Percentiles rank a stretch among this genome's conserved stretches.
Conservation (phyloP, 37 sponge, comb jelly and placozoan genomes). For the Dysidea cf. avara region DNA sequence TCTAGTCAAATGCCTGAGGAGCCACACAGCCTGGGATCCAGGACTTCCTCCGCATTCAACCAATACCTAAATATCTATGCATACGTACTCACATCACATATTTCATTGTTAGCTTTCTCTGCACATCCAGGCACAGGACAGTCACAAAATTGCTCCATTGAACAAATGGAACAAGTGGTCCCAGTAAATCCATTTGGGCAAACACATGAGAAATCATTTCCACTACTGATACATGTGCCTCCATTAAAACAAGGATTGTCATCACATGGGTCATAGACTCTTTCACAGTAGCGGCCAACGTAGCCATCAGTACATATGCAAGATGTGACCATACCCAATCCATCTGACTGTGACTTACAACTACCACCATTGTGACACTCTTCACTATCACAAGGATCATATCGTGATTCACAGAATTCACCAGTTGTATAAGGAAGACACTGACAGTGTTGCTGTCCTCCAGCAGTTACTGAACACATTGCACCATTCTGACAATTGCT, state of each 20-base stretch:
- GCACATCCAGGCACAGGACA: neutral
- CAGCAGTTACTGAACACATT: too few species aligned
- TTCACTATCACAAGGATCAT: constrained; percentile 25
- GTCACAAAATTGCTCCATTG: neutral
- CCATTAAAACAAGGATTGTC: constrained; percentile 44
- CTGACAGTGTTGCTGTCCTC: too few species aligned
- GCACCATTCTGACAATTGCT: too few species aligned
- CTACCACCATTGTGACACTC: constrained; percentile 51
- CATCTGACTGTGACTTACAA: constrained; percentile 32
- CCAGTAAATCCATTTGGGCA: constrained; percentile 43
- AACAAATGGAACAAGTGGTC: constrained; percentile 33
- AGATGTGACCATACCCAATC: constrained; percentile 11
- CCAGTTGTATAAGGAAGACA: too few species aligned
- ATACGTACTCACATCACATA: neutral
- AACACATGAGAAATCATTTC: constrained; percentile 30
- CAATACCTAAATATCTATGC: too few species aligned
- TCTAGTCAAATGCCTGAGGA: neutral
- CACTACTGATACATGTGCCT: constrained; percentile 33
- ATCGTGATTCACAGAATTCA: too few species aligned
- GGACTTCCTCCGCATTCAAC: neutral
- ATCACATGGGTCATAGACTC: constrained; percentile 42
- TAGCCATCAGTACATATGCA: constrained; percentile 44
- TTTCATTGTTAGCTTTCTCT: too few species aligned
- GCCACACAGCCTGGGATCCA: too few species aligned
- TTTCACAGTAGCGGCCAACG: constrained; percentile 41